phyloP scores from a whole-genome alignment of 2,888 invertebrate species.

The Dryococelus australis region DNA sequence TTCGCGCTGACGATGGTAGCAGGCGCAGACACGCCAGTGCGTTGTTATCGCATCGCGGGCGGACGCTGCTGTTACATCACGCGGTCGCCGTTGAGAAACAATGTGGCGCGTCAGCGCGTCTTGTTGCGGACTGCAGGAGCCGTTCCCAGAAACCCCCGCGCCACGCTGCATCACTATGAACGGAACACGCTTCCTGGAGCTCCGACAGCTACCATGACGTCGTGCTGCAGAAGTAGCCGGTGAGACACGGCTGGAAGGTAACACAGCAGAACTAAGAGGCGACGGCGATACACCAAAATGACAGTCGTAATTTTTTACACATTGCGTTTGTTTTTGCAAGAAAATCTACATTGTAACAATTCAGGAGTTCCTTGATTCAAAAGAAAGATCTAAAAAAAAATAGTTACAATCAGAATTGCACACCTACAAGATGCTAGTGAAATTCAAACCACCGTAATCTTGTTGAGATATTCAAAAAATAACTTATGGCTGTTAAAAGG shows the following conservation, averaged over 20 bases:
- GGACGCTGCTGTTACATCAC: constrained; percentile 16
- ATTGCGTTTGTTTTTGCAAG: too few relatives aligned
- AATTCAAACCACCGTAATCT: too few relatives aligned
- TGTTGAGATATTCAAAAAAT: too few relatives aligned
- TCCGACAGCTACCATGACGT: background rate
- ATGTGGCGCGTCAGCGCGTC: background rate
- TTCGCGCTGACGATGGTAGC: background rate
- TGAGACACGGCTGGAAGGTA: background rate
- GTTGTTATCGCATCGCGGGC: background rate
- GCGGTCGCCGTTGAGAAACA: background rate
- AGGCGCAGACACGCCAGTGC: background rate
- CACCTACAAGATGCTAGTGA: too few relatives aligned
- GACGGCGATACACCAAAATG: too few relatives aligned
- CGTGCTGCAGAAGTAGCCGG: background rate
- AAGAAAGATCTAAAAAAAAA: too few relatives aligned
- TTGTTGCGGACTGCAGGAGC: background rate
- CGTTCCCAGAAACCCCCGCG: background rate
- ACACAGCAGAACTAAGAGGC: too few relatives aligned
- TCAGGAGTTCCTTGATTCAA: too few relatives aligned
- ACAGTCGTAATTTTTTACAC: too few relatives aligned
- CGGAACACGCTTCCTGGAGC: background rate
- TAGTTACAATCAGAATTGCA: too few relatives aligned
- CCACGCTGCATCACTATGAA: background rate
- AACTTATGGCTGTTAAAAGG: too few relatives aligned
- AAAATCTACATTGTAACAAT: too few relatives aligned